Evolutionary conservation across 2,113 vertebrate genomes (phyloP).

Genomic region (Sorex fumeus): DNA sequence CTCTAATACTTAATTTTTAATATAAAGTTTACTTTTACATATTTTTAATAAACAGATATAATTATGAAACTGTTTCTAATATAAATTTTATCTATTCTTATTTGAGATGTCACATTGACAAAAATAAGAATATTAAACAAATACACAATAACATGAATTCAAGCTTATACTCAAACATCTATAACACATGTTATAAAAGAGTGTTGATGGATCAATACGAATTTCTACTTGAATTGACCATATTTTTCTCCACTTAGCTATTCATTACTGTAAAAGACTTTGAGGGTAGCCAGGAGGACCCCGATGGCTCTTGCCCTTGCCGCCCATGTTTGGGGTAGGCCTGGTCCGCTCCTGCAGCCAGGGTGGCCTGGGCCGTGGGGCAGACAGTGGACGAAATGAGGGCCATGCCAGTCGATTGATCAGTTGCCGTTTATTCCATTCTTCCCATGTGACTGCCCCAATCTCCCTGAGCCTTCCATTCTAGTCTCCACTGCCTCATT

Average conservation of each 20-base stretch:
- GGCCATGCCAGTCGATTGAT: no score
- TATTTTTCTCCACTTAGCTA: not conserved
- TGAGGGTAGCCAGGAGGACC: no score
- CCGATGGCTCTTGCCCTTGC: no score
- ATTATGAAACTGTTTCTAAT: conserved; percentile 22
- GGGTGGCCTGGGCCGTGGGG: no score
- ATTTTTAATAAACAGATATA: not conserved
- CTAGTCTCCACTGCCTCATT: no score
- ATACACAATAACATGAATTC: not conserved
- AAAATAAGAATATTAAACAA: not conserved
- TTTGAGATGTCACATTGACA: not conserved
- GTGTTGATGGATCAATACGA: accelerated
- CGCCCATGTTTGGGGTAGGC: no score
- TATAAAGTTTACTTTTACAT: conserved; percentile 20
- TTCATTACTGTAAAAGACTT: no score
- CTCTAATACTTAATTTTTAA: conserved; percentile 21
- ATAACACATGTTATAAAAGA: not conserved
- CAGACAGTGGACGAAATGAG: no score
- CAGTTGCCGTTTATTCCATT: no score
- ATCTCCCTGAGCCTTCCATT: no score
- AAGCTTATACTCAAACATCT: not conserved
- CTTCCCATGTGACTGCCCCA: no score
- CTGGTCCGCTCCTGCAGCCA: no score
- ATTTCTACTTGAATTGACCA: not conserved
- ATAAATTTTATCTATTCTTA: not conserved